Evolutionary conservation across 2,113 vertebrate genomes (phyloP), one percentile per base, ranked within the genome.

Genomic region (Dipodomys ordii): DNA sequence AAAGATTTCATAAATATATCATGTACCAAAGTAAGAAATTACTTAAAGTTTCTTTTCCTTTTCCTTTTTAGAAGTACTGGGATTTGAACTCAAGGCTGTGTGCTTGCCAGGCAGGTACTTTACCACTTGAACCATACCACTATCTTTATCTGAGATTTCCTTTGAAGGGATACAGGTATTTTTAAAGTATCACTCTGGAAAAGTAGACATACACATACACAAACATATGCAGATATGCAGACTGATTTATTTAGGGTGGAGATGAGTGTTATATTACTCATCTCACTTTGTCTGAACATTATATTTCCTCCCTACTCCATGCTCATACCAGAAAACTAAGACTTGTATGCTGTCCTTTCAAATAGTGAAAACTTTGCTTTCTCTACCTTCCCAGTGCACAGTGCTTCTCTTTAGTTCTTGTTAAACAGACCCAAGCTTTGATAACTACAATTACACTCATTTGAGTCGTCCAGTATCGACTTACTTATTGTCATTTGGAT

Each of bases 361-460:
- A 30, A 23, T 12, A 6, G 6, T 6, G 28, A 27, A 78, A 81
- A 12, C 49, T 13, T 15, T 10, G 8, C n/a, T 62, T 32, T 5
- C 46, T 53, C 30, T 6, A 1, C 1, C 0, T 6, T 44, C 49
- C 28, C 27, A 23, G 35, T 3, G 1, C 15, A 72, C 7, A 53
- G 18, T 19, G 7, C 39, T 28, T 49, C 44, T 60, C 22, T 86
- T 83, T 65, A 60, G 57, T 95, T 87, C 91, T 65, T 23, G 35
- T 62, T 49, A 9, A 39, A 53, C 44, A 39, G 65, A 22, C 87
- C 9, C 20, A 25, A 18, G 6, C 72, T 69, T 87, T 13, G 18
- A 35, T 49, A 19, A 80, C 53, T 39, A 32, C n/a, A 57, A 15
- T 8, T 64, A 7, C 15, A 16, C 7, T 64, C 78, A 87, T 32